Conservation (phyloP, 2,888 invertebrate genomes). For the Eristalis arbustorum region DNA sequence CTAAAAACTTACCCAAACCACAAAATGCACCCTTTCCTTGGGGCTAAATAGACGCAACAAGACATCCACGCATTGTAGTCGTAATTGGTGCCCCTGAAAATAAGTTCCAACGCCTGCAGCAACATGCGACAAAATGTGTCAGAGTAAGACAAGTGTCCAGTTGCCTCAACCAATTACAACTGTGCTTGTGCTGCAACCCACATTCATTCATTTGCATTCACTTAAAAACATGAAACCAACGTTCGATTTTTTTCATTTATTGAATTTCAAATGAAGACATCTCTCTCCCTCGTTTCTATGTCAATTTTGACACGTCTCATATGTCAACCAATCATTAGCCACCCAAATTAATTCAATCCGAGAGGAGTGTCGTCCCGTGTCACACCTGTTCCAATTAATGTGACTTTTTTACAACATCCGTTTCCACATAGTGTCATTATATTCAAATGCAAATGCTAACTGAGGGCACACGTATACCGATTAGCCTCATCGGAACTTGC, state of each 20-base stretch:
- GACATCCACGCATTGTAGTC: no score
- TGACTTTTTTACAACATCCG: slow-evolving; percentile 56
- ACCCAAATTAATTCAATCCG: not conserved
- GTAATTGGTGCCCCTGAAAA: no score
- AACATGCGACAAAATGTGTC: no score
- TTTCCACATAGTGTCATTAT: slow-evolving; percentile 37
- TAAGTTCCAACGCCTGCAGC: no score
- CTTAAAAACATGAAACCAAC: not conserved
- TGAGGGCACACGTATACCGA: slow-evolving; percentile 25
- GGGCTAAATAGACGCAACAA: no score
- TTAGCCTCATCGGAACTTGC: slow-evolving; percentile 47
- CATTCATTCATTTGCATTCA: not conserved
- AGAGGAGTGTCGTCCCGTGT: not conserved
- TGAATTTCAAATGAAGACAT: not conserved
- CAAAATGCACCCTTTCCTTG: no score
- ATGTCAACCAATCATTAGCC: not conserved
- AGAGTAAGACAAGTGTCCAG: no score
- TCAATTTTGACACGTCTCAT: not conserved
- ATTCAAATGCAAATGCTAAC: slow-evolving; percentile 49
- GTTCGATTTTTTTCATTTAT: not conserved
- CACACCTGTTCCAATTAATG: slow-evolving; percentile 54
- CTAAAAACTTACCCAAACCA: no score
- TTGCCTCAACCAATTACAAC: no score
- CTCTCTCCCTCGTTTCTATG: not conserved
- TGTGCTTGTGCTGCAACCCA: not conserved